Evolutionary conservation across 1,140 invertebrate species (phyloP).

Genomic region (fruit fly (Drosophila melanogaster)): Release_6_plus_ISO1_MT NT_033777.3:31469501-31470000

Average conservation of each 20-base stretch:
- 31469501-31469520: conserved; percentile 31
- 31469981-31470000: background rate
- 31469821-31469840: conserved; percentile 67
- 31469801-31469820: conserved; percentile 1
- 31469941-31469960: conserved; percentile 11
- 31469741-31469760: conserved; percentile 68
- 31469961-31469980: background rate
- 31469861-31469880: conserved; percentile 24
- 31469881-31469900: conserved; percentile 3
- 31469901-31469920: conserved; percentile 29
- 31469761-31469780: conserved; percentile 69
- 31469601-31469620: conserved; percentile 48
- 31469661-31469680: conserved; percentile 65
- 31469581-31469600: background rate
- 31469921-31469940: conserved; percentile 63
- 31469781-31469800: conserved; percentile 50
- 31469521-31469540: conserved; percentile 60
- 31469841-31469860: conserved; percentile 19
- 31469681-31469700: conserved; percentile 73
- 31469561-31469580: conserved; percentile 42
- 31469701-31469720: conserved; percentile 73
- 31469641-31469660: conserved; percentile 55
- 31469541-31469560: conserved; percentile 74
- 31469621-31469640: conserved; percentile 52
- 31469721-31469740: conserved; percentile 53